Percentiles rank a stretch among this genome's conserved stretches.
Conservation (phyloP, 2,888 invertebrate species). For the Aphidoletes aphidimyza region DNA sequence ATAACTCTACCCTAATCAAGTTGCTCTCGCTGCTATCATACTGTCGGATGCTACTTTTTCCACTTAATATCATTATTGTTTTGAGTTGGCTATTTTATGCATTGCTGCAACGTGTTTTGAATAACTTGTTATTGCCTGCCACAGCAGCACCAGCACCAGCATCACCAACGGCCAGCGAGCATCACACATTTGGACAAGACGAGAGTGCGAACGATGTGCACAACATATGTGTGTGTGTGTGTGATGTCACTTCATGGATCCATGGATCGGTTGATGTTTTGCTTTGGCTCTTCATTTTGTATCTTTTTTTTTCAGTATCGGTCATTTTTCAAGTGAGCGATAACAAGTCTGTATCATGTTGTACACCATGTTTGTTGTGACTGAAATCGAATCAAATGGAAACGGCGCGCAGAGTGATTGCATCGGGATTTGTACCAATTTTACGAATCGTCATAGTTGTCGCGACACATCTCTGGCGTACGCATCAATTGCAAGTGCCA, state of each 20-base stretch:
- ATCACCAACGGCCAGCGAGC: neutral
- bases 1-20: constrained; percentile 37
- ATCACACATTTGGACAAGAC: neutral
- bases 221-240: neutral
- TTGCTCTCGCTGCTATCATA: neutral
- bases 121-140: too few species aligned
- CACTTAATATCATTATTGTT: constrained; percentile 21
- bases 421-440: neutral
- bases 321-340: neutral
- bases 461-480: neutral
- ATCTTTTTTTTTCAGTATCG: too few species aligned
- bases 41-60: neutral
- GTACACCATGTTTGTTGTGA: neutral
- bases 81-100: constrained; percentile 20
- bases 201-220: neutral
- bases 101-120: constrained; percentile 42
- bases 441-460: neutral
- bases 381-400: neutral
- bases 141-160: neutral
- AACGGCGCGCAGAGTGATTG: neutral
- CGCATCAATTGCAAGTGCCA: constrained; percentile 6
- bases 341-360: neutral
- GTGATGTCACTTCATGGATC: neutral
- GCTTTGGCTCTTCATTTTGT: too few species aligned
- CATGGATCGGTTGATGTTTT: neutral